Evolutionary conservation across 1,140 invertebrate species (phyloP).

Genomic region (Anagrus nilaparvatae): DNA sequence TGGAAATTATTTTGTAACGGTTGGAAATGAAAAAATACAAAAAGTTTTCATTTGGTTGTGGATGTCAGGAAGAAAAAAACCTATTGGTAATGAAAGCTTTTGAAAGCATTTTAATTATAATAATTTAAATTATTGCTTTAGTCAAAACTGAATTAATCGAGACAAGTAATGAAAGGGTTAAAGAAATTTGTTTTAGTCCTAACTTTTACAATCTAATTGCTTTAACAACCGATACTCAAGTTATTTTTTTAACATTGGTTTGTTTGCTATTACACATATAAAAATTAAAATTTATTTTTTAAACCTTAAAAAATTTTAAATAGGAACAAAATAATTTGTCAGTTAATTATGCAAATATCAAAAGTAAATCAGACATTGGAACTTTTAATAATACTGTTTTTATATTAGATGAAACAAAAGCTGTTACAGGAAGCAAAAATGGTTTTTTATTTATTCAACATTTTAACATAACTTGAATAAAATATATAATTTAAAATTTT

Average conservation of each 20-base stretch:
- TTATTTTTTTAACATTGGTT: constrained; percentile 36
- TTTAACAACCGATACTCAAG: constrained; percentile 29
- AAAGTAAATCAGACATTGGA: constrained; percentile 13
- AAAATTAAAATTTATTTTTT: constrained; percentile 2
- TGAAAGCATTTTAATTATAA: background rate
- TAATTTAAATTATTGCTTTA: constrained; percentile 13
- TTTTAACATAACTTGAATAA: constrained; percentile 1
- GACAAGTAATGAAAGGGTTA: constrained; percentile 13
- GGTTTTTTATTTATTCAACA: constrained; percentile 19
- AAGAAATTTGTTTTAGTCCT: constrained; percentile 32
- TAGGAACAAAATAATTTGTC: constrained; percentile 7
- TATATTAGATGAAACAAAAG: constrained; percentile 13
- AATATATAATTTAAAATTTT: constrained; percentile 5
- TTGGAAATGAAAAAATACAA: constrained; percentile 38
- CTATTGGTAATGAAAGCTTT: constrained; percentile 37
- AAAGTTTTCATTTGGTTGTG: constrained; percentile 47
- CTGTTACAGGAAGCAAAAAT: constrained; percentile 21
- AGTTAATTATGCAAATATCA: constrained; percentile 12
- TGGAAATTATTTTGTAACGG: constrained; percentile 45
- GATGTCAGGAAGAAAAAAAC: constrained; percentile 39
- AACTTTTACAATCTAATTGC: constrained; percentile 31
- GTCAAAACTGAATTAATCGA: constrained; percentile 15
- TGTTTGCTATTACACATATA: constrained; percentile 3
- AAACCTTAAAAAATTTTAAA: background rate
- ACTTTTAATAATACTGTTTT: constrained; percentile 23